These are phyloP conservation scores for Caretta caretta DNA, from an alignment of 2,113 vertebrate species.

Conservation along the genomic window DNA sequence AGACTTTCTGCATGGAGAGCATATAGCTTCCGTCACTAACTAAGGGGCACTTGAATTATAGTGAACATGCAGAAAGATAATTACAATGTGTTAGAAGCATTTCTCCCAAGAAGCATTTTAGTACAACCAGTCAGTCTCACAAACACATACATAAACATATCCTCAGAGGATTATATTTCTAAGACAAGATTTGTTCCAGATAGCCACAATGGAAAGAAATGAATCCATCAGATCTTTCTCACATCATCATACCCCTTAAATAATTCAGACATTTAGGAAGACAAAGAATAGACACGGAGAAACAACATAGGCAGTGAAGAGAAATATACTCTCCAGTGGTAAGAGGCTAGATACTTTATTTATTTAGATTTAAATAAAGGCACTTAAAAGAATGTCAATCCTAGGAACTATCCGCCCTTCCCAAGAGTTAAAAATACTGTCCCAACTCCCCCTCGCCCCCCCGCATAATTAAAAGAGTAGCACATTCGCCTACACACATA, in stretches of 20 bases:
- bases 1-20: not conserved
- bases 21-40: not conserved
- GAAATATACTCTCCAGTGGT: not conserved
- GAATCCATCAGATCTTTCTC: not conserved
- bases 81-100: slow-evolving; percentile 39
- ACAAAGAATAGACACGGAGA: not conserved
- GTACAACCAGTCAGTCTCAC: not conserved
- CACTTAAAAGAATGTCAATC: not conserved
- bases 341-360: not conserved
- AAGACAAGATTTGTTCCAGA: slow-evolving; percentile 29
- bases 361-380: not conserved
- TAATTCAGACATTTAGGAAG: slow-evolving; percentile 29
- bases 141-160: slow-evolving; percentile 1
- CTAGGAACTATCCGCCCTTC: not conserved
- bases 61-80: slow-evolving; percentile 63
- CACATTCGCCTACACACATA: not conserved
- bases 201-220: not conserved
- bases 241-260: not conserved
- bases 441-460: rapidly evolving
- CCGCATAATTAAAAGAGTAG: not conserved
- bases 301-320: not conserved
- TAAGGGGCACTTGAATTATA: slow-evolving; percentile 41
- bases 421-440: not conserved
- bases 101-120: slow-evolving; percentile 41
- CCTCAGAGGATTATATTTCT: not conserved